A percentile compares a stretch with the other conserved stretches of the same genome.
phyloP scores from a whole-genome alignment of 2,797 vertebrate species.

The Stomatorhinus walkeri region DNA sequence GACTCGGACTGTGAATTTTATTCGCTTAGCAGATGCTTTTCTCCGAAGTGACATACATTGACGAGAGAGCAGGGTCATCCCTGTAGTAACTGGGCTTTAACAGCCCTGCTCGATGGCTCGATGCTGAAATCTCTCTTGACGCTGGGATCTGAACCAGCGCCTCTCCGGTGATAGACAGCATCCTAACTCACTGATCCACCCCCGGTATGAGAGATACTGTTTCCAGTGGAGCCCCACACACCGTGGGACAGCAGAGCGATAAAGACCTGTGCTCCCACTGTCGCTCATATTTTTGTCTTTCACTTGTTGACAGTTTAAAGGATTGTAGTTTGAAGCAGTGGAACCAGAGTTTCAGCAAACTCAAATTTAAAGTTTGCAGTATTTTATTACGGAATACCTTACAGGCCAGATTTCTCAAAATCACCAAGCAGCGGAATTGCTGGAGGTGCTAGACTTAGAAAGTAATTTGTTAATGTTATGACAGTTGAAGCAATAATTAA shows the following conservation, averaged over 20 bases:
- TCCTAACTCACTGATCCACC: not conserved
- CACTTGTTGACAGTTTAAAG: not conserved
- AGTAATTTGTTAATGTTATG: constrained; percentile 35
- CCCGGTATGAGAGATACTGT: not conserved
- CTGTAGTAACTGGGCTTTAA: not conserved
- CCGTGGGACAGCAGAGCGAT: not conserved
- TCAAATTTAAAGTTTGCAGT: not conserved
- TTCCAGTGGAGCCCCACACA: not conserved
- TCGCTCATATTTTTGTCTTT: not conserved
- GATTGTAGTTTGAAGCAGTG: not conserved
- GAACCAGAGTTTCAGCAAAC: not conserved
- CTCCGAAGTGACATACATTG: not conserved
- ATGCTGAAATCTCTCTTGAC: not conserved
- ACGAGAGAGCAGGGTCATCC: not conserved
- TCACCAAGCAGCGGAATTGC: constrained; percentile 21
- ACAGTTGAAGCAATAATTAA: constrained; percentile 36
- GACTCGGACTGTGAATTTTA: not conserved
- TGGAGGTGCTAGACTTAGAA: constrained; percentile 25
- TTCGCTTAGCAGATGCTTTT: not conserved
- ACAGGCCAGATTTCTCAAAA: constrained; percentile 24
- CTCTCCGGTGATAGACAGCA: not conserved
- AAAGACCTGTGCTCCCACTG: not conserved
- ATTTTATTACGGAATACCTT: constrained; percentile 15
- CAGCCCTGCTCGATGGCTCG: not conserved
- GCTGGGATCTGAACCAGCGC: not conserved